These are phyloP conservation scores for Plecotus auritus DNA, from an alignment of 2,113 vertebrate genomes.

Conservation along the genomic window DNA sequence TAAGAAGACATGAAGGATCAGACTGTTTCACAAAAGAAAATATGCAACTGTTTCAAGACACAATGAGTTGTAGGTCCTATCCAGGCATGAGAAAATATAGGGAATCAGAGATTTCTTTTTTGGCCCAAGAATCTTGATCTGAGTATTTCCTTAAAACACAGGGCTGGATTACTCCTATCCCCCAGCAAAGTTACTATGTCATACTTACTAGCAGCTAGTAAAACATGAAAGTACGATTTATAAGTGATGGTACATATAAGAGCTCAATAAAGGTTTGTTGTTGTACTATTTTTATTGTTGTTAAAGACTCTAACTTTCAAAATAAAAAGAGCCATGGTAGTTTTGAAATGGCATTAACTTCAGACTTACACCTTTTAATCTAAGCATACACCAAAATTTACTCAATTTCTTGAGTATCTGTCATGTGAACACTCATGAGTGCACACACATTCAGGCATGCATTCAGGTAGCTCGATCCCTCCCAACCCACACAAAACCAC, in stretches of 20 bases:
- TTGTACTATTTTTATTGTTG: not conserved
- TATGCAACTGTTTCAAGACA: not conserved
- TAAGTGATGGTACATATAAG: not conserved
- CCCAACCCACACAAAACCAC: not conserved
- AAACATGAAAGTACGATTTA: not conserved
- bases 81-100: not conserved
- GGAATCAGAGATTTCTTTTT: not conserved
- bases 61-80: not conserved
- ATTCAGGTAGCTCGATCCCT: not conserved
- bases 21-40: not conserved
- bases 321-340: not conserved
- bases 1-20: not conserved
- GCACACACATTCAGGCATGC: not conserved
- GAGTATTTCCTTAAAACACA: not conserved
- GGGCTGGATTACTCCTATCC: not conserved
- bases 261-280: not conserved
- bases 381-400: not conserved
- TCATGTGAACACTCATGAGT: not conserved
- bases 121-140: not conserved
- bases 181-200: not conserved
- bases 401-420: not conserved
- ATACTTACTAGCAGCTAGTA: not conserved
- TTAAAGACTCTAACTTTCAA: not conserved
- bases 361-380: not conserved
- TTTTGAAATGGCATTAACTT: not conserved